phyloP scores from a whole-genome alignment of 2,797 vertebrate species.

The Typhlichthys eigenmanni region DNA sequence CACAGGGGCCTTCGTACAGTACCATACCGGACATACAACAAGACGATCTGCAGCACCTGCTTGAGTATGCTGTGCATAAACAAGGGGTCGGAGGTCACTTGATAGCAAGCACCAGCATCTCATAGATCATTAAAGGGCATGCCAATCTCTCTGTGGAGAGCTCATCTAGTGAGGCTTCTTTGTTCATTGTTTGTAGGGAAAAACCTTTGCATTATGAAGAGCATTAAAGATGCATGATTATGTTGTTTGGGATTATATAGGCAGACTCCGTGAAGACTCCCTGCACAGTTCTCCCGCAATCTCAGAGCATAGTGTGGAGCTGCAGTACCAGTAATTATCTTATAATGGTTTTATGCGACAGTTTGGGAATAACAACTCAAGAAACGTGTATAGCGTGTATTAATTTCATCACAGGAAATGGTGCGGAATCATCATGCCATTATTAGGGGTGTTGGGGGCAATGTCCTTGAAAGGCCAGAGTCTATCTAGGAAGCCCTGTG shows the following conservation, averaged over 20 bases:
- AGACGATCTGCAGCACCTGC: slow-evolving; percentile 8
- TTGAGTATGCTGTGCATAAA: slow-evolving; percentile 15
- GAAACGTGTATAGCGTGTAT: too few relatives aligned
- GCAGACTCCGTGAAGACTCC: slow-evolving; percentile 22
- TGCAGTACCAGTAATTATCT: neutral
- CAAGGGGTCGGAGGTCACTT: slow-evolving; percentile 18
- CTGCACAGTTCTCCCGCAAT: slow-evolving; percentile 2
- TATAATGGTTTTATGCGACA: too few relatives aligned
- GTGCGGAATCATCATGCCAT: too few relatives aligned
- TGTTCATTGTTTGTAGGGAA: slow-evolving; percentile 23
- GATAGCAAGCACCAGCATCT: slow-evolving; percentile 1
- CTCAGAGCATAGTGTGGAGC: slow-evolving; percentile 8
- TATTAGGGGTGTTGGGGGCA: too few relatives aligned
- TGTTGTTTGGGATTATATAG: slow-evolving; percentile 37
- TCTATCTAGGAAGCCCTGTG: too few relatives aligned
- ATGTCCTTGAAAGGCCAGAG: too few relatives aligned
- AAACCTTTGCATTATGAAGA: slow-evolving; percentile 38
- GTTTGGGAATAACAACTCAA: too few relatives aligned
- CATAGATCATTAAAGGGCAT: slow-evolving; percentile 27
- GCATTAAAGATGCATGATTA: slow-evolving; percentile 25
- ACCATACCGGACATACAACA: neutral
- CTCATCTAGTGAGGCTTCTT: slow-evolving; percentile 27
- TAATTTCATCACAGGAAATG: too few relatives aligned
- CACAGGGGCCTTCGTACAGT: neutral
- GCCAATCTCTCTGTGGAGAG: slow-evolving; percentile 20